phyloP scores from a whole-genome alignment of 2,113 vertebrate genomes.

The Engraulis encrasicolus region DNA sequence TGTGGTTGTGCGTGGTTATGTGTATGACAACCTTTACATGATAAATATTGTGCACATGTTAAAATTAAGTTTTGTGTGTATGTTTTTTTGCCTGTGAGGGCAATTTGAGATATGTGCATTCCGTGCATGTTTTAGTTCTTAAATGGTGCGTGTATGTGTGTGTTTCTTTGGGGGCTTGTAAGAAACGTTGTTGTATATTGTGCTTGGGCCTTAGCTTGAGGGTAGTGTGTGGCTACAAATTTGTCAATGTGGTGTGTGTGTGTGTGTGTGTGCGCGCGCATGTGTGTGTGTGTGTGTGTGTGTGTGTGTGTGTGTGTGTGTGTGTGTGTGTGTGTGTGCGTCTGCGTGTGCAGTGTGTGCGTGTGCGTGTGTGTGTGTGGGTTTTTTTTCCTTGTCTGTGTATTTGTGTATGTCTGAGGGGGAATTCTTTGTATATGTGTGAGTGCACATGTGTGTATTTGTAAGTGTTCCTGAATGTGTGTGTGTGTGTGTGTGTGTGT shows the following conservation, averaged over 20 bases:
- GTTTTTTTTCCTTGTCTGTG: neutral
- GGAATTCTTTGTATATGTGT: neutral
- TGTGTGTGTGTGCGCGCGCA: neutral
- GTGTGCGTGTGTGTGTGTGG: neutral
- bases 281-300: neutral
- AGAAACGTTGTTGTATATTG: neutral
- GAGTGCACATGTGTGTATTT: neutral
- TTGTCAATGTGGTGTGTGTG: neutral
- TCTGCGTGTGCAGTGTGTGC: too few relatives aligned
- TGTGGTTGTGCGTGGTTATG: too few relatives aligned
- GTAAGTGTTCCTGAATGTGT: neutral
- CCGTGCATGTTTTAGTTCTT: neutral
- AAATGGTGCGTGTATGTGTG: neutral
- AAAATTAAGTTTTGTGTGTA: too few relatives aligned
- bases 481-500: neutral
- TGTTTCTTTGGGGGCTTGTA: neutral
- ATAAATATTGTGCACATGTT: too few relatives aligned
- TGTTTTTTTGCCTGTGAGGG: too few relatives aligned
- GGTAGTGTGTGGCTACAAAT: neutral
- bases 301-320: neutral
- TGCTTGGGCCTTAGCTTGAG: neutral
- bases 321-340: slow-evolving; percentile 2
- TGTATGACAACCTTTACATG: too few relatives aligned
- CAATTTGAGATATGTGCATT: neutral
- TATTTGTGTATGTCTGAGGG: neutral